phyloP scores from a whole-genome alignment of 2,888 invertebrate genomes.

The Urechis unicinctus region DNA sequence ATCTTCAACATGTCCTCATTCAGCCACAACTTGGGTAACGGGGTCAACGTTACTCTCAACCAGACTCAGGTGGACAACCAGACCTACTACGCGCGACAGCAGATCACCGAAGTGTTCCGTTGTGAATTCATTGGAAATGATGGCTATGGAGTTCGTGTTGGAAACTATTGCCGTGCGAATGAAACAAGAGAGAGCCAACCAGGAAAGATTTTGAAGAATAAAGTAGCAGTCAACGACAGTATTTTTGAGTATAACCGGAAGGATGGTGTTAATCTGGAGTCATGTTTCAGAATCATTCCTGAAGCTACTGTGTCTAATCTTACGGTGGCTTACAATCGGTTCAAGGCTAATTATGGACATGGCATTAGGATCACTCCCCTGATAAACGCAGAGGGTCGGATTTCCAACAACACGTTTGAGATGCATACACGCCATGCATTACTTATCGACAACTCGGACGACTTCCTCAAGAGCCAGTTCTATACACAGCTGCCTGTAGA shows the following conservation, averaged over 20 bases:
- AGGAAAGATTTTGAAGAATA: slow-evolving; percentile 38
- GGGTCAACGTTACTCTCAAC: slow-evolving; percentile 29
- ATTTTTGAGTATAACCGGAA: slow-evolving; percentile 75
- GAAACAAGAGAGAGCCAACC: neutral
- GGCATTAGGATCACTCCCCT: slow-evolving; percentile 43
- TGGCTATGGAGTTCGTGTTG: slow-evolving; percentile 81
- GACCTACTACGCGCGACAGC: slow-evolving; percentile 25
- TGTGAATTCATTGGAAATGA: slow-evolving; percentile 80
- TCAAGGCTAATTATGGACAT: slow-evolving; percentile 39
- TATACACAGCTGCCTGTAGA: slow-evolving; percentile 40
- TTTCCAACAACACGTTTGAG: slow-evolving; percentile 77
- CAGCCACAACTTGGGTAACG: slow-evolving; percentile 77
- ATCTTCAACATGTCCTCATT: slow-evolving; percentile 83
- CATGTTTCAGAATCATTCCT: slow-evolving; percentile 65
- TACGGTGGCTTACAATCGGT: slow-evolving; percentile 39
- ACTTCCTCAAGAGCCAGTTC: slow-evolving; percentile 40
- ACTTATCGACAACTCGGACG: slow-evolving; percentile 69
- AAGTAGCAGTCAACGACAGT: slow-evolving; percentile 70
- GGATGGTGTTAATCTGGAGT: slow-evolving; percentile 73
- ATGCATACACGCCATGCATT: slow-evolving; percentile 77
- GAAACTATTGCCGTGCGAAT: slow-evolving; percentile 71
- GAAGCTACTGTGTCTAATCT: slow-evolving; percentile 32
- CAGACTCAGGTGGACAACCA: slow-evolving; percentile 41
- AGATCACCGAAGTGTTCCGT: slow-evolving; percentile 51
- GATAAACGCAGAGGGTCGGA: slow-evolving; percentile 44